phyloP scores from a whole-genome alignment of 2,888 invertebrate genomes.

The Antheraea assamensis region DNA sequence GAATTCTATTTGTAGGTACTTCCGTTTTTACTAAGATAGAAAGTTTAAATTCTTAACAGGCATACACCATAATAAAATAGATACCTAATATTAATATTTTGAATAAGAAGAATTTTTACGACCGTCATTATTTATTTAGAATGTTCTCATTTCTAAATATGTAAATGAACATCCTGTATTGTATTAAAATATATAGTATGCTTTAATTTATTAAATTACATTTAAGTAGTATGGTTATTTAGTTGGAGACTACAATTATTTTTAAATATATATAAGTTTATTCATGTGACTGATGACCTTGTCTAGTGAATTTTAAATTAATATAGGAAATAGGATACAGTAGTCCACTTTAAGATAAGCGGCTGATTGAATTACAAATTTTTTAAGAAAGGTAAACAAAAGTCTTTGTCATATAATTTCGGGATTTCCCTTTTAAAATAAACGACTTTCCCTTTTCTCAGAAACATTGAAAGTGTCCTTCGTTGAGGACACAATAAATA shows the following conservation, averaged over 20 bases:
- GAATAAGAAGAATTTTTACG: no score
- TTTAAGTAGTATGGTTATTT: neutral
- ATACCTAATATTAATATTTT: no score
- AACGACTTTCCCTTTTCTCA: constrained; percentile 8
- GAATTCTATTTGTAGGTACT: constrained; percentile 42
- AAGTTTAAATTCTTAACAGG: neutral
- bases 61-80: neutral
- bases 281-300: neutral
- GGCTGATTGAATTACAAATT: neutral
- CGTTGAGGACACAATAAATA: constrained; percentile 33
- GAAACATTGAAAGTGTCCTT: constrained; percentile 13
- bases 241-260: neutral
- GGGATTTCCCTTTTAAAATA: constrained; percentile 6
- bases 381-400: neutral
- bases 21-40: constrained; percentile 18
- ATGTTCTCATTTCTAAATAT: neutral
- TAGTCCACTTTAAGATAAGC: neutral
- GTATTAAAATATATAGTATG: no score
- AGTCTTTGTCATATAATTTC: neutral
- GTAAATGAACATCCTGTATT: no score
- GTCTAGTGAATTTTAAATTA: neutral
- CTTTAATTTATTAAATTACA: neutral
- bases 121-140: neutral
- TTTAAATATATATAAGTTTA: neutral
- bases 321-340: neutral